Base-by-base conservation (phyloP, 2,888 invertebrate species). In the Lasioglossum figueresi region DNA sequence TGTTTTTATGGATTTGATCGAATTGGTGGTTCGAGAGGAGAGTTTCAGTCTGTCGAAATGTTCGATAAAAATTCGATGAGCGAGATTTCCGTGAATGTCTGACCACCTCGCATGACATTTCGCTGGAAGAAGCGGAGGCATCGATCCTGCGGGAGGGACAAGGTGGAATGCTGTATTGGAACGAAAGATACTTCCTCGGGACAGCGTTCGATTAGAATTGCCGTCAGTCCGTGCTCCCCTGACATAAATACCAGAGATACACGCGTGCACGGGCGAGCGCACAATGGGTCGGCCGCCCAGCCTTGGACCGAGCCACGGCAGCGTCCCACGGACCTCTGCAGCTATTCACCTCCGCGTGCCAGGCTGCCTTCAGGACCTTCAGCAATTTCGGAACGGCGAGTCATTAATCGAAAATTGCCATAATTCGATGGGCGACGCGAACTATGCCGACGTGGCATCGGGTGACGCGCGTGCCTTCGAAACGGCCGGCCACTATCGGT, bases 131-230 rank as follows among this genome's bases (percentile, higher is more conserved):
- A 37, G 73, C n/a, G 56, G 1, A 40, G 23, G 66, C 34, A 78
- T 48, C 73, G 74, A 70, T 71, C 34, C 40, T 12, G 5, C 2
- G 56, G 23, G 14, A 27, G 40, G 75, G 31, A 48, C 66, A 56
- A 63, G 59, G 37, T 48, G 82, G 82, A 82, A 84, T 79, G 79
- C 72, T 80, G 81, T 85, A 80, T 85, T 76, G 84, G 74, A 87
- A 90, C 83, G 85, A 85, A 87, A 80, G 84, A 88, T 89, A 85
- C 84, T 84, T 88, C 87, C 84, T 84, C 84, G 83, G 82, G 37
- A 87, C 83, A 80, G 87, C 82, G 88, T 90, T 87, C 87, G 82
- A 87, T 82, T 89, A 90, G 88, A 92, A 89, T 91, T 91, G 89
- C 88, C 89, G 87, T 89, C 91, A 88, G 86, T 91, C 84, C 83